These are phyloP conservation scores for Hyposoter dolosus DNA, from an alignment of 2,888 invertebrate species.

Conservation along the genomic window DNA sequence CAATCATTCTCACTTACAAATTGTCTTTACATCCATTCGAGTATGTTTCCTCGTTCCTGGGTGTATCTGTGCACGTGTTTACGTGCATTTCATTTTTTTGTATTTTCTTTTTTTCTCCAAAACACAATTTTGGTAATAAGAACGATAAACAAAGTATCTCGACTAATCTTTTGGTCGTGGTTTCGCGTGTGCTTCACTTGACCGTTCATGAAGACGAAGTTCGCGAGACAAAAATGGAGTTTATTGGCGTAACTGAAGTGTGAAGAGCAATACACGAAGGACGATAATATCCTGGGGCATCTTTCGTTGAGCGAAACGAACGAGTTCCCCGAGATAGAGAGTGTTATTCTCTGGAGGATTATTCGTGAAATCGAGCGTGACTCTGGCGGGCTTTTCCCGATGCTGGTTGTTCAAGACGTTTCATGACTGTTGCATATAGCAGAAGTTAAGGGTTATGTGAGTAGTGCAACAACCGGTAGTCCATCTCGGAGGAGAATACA, in stretches of 20 bases:
- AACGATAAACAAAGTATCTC: background rate
- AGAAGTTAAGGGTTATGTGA: constrained; percentile 2
- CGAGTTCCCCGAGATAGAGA: constrained; percentile 56
- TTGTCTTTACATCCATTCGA: constrained; percentile 1
- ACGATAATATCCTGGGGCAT: constrained; percentile 51
- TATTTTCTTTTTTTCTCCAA: background rate
- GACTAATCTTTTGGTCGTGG: background rate
- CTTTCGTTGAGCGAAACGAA: constrained; percentile 64
- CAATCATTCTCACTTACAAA: constrained; percentile 2
- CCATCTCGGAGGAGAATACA: constrained; percentile 24
- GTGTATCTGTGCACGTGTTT: background rate
- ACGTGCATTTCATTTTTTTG: background rate
- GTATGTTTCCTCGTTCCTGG: background rate
- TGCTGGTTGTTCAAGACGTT: constrained; percentile 38
- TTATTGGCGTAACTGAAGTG: constrained; percentile 38
- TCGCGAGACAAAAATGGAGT: constrained; percentile 7
- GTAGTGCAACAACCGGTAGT: constrained; percentile 43
- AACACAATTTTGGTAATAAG: background rate
- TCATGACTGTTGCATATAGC: constrained; percentile 33
- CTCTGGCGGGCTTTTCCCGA: constrained; percentile 33
- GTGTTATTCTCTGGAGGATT: constrained; percentile 21
- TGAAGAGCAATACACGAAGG: constrained; percentile 32
- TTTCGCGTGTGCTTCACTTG: too few species aligned
- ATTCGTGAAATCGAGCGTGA: constrained; percentile 65
- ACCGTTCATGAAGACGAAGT: constrained; percentile 3